These are phyloP conservation scores for Armadillidium nasatum DNA, from an alignment of 1,140 invertebrate genomes.

Conservation along the genomic window DNA sequence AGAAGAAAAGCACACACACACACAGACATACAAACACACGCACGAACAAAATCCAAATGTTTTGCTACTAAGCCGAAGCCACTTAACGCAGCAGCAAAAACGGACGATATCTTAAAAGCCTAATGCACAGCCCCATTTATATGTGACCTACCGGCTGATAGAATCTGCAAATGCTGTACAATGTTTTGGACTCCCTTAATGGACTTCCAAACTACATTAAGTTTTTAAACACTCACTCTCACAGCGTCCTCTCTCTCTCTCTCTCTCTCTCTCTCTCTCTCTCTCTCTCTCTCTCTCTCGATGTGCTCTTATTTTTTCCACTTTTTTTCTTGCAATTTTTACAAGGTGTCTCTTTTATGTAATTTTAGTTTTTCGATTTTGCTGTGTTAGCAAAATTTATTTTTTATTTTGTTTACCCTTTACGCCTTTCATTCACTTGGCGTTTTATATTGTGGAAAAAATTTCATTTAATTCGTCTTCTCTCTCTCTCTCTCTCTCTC, in stretches of 20 bases:
- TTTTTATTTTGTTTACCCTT: no score
- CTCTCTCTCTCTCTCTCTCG: constrained; percentile 11
- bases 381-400: no score
- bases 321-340: no score
- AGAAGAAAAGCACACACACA: no score
- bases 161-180: constrained; percentile 44
- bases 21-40: no score
- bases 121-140: constrained; percentile 44
- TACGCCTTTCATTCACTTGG: no score
- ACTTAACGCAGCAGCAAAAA: constrained; percentile 39
- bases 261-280: constrained; percentile 14
- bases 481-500: no score
- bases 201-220: constrained; percentile 45
- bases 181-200: constrained; percentile 43
- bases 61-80: constrained; percentile 40
- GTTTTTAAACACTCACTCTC: constrained; percentile 42
- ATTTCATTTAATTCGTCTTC: no score
- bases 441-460: no score
- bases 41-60: constrained; percentile 26
- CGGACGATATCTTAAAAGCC: constrained; percentile 43
- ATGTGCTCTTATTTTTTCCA: no score
- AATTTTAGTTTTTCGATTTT: no score
- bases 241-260: constrained; percentile 25
- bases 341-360: no score
- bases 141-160: constrained; percentile 43